Evolutionary conservation across 2,888 invertebrate species (phyloP).

Genomic region (Noctua pronuba): DNA sequence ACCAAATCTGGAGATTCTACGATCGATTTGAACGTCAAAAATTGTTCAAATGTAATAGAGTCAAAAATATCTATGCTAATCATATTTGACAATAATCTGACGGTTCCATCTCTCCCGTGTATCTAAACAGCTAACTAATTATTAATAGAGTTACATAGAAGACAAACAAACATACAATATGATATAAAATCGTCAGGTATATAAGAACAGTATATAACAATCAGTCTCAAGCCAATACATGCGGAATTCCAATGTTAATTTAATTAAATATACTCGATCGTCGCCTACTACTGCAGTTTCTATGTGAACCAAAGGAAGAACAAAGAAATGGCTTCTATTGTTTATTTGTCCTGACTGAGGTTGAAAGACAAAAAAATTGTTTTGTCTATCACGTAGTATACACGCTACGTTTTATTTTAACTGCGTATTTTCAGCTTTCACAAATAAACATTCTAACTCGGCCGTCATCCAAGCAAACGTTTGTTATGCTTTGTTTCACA

Average conservation of each 20-base stretch:
- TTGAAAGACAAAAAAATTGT: constrained; percentile 12
- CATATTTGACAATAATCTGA: neutral
- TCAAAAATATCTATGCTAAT: neutral
- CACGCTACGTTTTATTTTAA: constrained; percentile 31
- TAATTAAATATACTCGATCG: constrained; percentile 74
- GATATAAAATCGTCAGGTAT: constrained; percentile 77
- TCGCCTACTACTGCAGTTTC: constrained; percentile 67
- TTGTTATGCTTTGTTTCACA: constrained; percentile 45
- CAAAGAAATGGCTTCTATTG: constrained; percentile 13
- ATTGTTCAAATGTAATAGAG: neutral
- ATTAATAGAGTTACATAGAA: constrained; percentile 54
- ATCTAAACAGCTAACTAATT: constrained; percentile 57
- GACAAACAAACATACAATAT: constrained; percentile 73
- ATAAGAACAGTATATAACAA: constrained; percentile 82
- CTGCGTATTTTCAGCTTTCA: constrained; percentile 36
- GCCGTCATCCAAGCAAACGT: constrained; percentile 8
- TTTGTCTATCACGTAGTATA: constrained; percentile 19
- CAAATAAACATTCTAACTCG: constrained; percentile 45
- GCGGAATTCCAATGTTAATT: constrained; percentile 76
- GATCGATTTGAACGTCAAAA: neutral
- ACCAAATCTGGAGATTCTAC: neutral
- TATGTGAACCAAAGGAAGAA: neutral
- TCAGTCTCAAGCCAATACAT: constrained; percentile 88
- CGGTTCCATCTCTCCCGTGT: constrained; percentile 29
- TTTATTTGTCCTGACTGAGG: constrained; percentile 17